Percentiles rank a stretch among this genome's conserved stretches.
These are phyloP conservation scores for Muscidifurax raptorellus DNA, from an alignment of 1,140 invertebrate genomes.

Conservation along the genomic window DNA sequence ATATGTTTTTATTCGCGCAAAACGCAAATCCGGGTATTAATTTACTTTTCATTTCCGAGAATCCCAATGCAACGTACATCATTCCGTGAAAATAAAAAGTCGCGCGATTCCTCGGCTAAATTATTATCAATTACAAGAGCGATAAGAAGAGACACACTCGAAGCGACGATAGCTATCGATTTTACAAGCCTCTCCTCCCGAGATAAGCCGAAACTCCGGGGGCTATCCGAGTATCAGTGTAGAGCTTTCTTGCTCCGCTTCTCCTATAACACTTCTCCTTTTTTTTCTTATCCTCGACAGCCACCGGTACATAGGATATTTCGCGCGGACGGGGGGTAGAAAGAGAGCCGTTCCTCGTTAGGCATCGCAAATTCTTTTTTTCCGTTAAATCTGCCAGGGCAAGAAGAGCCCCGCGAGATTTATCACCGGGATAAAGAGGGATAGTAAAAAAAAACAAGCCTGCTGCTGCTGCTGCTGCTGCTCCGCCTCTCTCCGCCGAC, in stretches of 20 bases:
- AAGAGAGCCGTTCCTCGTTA: slow-evolving; percentile 50
- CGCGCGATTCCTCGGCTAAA: not conserved
- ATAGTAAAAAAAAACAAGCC: slow-evolving; percentile 58
- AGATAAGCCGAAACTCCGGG: slow-evolving; percentile 16
- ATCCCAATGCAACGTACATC: no score
- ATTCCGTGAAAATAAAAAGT: not conserved
- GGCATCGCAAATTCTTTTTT: slow-evolving; percentile 54
- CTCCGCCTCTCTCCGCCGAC: not conserved
- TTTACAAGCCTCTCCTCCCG: not conserved
- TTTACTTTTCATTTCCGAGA: no score
- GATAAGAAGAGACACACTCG: not conserved
- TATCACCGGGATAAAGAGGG: slow-evolving; percentile 61
- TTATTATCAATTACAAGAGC: not conserved
- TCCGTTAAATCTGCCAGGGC: slow-evolving; percentile 57
- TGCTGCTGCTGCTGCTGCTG: slow-evolving; percentile 22
- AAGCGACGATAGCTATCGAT: not conserved
- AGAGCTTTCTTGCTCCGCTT: not conserved
- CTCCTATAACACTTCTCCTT: not conserved
- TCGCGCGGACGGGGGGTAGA: not conserved
- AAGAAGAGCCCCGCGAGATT: slow-evolving; percentile 59
- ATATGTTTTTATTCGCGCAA: no score
- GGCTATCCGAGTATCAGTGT: not conserved
- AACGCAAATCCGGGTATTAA: no score
- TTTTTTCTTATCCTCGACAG: not conserved
- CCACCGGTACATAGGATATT: slow-evolving; percentile 23